Conservation (phyloP, 2,888 invertebrate genomes). For the Eretmocerus hayati region DNA sequence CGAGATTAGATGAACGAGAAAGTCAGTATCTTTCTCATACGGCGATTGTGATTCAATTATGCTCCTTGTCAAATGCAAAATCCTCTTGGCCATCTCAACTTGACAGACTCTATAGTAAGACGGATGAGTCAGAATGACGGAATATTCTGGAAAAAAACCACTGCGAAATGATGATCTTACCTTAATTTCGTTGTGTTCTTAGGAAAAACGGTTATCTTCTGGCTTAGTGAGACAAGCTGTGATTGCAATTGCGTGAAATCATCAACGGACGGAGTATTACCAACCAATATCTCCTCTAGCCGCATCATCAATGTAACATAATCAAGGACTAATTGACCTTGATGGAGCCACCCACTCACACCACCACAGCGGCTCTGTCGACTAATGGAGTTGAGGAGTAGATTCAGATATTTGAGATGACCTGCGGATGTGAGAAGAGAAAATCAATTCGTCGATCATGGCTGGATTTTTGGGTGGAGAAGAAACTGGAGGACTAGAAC, state of each 20-base stretch:
- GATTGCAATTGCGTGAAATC: slow-evolving; percentile 50
- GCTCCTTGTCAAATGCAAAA: slow-evolving; percentile 48
- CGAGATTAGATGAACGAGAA: slow-evolving; percentile 49
- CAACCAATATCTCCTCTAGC: slow-evolving; percentile 45
- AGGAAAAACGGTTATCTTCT: slow-evolving; percentile 48
- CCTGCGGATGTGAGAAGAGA: slow-evolving; percentile 40
- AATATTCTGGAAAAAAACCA: no score
- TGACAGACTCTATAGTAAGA: slow-evolving; percentile 52
- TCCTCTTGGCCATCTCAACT: slow-evolving; percentile 54
- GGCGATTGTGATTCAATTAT: slow-evolving; percentile 43
- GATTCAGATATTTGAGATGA: slow-evolving; percentile 59
- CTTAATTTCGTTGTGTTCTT: slow-evolving; percentile 35
- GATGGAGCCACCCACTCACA: slow-evolving; percentile 65
- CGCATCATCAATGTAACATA: slow-evolving; percentile 63
- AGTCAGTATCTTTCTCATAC: slow-evolving; percentile 32
- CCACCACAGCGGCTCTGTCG: slow-evolving; percentile 49
- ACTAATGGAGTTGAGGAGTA: slow-evolving; percentile 56
- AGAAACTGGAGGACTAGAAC: background rate
- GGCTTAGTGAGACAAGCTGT: slow-evolving; percentile 50
- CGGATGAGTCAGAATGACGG: no score
- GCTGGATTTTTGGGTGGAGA: background rate
- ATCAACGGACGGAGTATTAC: slow-evolving; percentile 31
- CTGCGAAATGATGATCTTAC: no score
- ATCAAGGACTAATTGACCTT: slow-evolving; percentile 66
- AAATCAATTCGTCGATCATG: background rate